phyloP scores from a whole-genome alignment of 2,888 invertebrate species.

The Cremastinae sp. region DNA sequence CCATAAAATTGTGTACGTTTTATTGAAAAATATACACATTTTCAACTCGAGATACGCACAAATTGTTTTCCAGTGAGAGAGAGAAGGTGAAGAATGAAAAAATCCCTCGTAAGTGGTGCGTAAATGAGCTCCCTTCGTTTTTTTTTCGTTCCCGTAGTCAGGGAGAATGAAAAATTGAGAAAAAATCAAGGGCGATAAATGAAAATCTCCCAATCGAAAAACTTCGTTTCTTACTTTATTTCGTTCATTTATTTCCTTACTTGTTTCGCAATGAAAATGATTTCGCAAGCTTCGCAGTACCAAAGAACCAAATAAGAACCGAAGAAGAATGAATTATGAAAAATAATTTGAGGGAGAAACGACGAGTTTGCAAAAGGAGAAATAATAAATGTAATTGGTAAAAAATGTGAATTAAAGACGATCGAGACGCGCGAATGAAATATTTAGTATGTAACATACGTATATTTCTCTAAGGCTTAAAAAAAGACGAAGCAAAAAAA shows the following conservation, averaged over 20 bases:
- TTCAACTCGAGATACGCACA: conserved; percentile 54
- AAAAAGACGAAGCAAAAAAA: conserved; percentile 35
- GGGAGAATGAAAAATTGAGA: conserved; percentile 42
- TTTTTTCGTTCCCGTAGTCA: neutral
- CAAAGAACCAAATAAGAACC: conserved; percentile 41
- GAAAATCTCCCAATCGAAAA: conserved; percentile 25
- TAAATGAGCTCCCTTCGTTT: conserved; percentile 2
- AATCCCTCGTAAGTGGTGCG: conserved; percentile 26
- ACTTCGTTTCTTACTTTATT: conserved; percentile 39
- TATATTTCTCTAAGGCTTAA: conserved; percentile 67
- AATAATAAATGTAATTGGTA: conserved; percentile 47
- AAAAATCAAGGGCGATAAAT: conserved; percentile 33
- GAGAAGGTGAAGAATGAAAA: conserved; percentile 31
- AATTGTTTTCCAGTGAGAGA: conserved; percentile 26
- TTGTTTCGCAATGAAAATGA: neutral
- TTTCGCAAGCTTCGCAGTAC: too few relatives aligned
- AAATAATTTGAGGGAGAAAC: conserved; percentile 54
- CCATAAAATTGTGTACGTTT: conserved; percentile 23
- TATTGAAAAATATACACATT: conserved; percentile 22
- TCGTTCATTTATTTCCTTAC: conserved; percentile 10
- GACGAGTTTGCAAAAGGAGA: conserved; percentile 7
- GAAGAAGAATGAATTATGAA: conserved; percentile 33
- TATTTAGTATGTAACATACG: conserved; percentile 61
- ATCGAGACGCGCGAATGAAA: conserved; percentile 63
- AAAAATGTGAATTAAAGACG: conserved; percentile 50